A percentile compares a stretch with the other conserved stretches of the same genome.
phyloP scores from a whole-genome alignment of 2,888 invertebrate species.

The Subacronicta megacephala region DNA sequence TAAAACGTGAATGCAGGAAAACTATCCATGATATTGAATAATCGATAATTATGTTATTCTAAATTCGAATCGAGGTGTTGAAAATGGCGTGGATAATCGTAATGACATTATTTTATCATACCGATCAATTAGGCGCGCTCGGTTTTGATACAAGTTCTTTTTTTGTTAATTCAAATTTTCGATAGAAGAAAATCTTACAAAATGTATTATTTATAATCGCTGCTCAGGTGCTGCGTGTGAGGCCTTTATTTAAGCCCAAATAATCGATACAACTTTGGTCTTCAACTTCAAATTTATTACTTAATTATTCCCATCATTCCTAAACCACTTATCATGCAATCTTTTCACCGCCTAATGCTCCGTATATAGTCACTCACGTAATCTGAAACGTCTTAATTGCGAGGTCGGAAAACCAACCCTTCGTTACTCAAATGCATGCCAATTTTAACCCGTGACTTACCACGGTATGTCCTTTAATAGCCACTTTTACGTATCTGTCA shows the following conservation, averaged over 20 bases:
- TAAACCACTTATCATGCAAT: slow-evolving; percentile 34
- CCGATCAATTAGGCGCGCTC: slow-evolving; percentile 29
- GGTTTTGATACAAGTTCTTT: slow-evolving; percentile 25
- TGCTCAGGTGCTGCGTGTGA: no score
- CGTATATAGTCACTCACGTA: slow-evolving; percentile 51
- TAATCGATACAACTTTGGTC: no score
- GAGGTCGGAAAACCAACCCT: slow-evolving; percentile 71
- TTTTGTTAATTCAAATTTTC: slow-evolving; percentile 1
- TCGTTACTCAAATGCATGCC: slow-evolving; percentile 80
- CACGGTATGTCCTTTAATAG: slow-evolving; percentile 81
- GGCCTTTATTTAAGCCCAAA: no score
- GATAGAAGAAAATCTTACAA: not conserved
- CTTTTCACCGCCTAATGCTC: slow-evolving; percentile 35
- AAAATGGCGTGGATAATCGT: slow-evolving; percentile 52
- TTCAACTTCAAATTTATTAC: not conserved
- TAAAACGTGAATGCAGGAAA: slow-evolving; percentile 47
- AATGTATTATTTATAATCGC: no score
- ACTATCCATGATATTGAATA: slow-evolving; percentile 54
- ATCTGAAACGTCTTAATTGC: slow-evolving; percentile 76
- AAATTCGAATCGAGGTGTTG: slow-evolving; percentile 36
- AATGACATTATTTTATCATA: slow-evolving; percentile 57
- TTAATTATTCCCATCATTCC: slow-evolving; percentile 1
- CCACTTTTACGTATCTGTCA: slow-evolving; percentile 82
- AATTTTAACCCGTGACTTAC: slow-evolving; percentile 85
- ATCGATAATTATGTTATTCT: slow-evolving; percentile 49